A percentile compares a stretch with the other conserved stretches of the same genome.
phyloP scores from a whole-genome alignment of 2,797 vertebrate species.

The Chromis chromis region DNA sequence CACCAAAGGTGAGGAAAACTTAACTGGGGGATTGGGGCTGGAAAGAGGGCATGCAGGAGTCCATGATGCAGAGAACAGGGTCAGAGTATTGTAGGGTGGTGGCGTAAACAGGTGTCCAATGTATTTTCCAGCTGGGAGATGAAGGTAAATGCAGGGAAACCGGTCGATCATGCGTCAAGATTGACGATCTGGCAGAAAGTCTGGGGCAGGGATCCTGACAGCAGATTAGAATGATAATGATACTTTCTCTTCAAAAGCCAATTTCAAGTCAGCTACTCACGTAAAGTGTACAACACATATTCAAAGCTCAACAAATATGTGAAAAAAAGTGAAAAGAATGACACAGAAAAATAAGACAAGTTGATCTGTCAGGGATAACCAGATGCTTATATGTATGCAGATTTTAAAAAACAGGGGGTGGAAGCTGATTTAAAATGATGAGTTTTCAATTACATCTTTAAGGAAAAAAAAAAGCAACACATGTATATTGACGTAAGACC shows the following conservation, averaged over 20 bases:
- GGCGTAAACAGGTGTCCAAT: no score
- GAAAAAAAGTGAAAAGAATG: constrained; percentile 25
- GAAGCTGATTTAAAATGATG: constrained; percentile 38
- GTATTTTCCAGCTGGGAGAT: no score
- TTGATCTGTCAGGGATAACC: constrained; percentile 21
- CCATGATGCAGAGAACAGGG: no score
- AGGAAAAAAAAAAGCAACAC: constrained; percentile 13
- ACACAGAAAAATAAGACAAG: constrained; percentile 33
- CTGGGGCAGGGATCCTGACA: no score
- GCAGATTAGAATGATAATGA: background rate
- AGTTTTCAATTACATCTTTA: constrained; percentile 17
- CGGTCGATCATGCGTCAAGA: no score
- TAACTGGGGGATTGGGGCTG: no score
- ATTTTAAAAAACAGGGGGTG: constrained; percentile 29
- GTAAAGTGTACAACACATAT: constrained; percentile 45
- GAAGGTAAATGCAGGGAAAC: no score
- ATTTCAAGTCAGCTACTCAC: constrained; percentile 37
- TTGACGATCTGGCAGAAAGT: no score
- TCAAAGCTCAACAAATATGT: constrained; percentile 57
- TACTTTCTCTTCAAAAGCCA: constrained; percentile 24
- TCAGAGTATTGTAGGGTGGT: no score
- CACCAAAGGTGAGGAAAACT: no score
- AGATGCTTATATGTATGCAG: constrained; percentile 48
- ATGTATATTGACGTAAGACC: constrained; percentile 15
- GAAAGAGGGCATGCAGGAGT: no score